A percentile compares a stretch with the other conserved stretches of the same genome.
Conservation (phyloP, 37 sponge, comb jelly and placozoan species). For the Ianthella basta region DNA sequence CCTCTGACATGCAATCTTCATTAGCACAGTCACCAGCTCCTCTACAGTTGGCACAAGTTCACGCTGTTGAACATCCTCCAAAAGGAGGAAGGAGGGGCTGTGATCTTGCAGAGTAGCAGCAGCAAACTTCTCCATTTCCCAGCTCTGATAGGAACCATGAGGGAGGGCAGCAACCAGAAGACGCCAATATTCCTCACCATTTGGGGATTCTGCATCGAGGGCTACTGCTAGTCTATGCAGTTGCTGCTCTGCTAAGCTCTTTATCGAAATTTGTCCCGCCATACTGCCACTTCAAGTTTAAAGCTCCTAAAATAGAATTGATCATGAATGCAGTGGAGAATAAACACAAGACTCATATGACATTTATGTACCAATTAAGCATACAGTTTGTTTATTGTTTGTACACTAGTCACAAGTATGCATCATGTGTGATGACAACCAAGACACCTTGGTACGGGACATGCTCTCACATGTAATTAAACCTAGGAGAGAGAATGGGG, state of each 20-base stretch:
- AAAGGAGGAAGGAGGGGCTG: not conserved
- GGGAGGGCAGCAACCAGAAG: not conserved
- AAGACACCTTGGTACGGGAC: too few relatives aligned
- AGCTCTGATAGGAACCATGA: not conserved
- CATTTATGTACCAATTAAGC: too few relatives aligned
- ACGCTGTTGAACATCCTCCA: not conserved
- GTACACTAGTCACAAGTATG: too few relatives aligned
- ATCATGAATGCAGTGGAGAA: too few relatives aligned
- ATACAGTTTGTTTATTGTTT: too few relatives aligned
- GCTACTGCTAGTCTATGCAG: not conserved
- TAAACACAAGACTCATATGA: too few relatives aligned
- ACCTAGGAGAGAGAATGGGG: too few relatives aligned
- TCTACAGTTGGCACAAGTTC: not conserved
- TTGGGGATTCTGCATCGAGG: not conserved
- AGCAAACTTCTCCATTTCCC: conserved; percentile 12
- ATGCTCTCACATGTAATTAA: too few relatives aligned
- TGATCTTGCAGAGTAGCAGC: not conserved
- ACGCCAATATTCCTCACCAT: not conserved
- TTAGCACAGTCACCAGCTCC: not conserved
- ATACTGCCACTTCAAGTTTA: too few relatives aligned
- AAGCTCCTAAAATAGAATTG: too few relatives aligned
- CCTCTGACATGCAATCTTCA: not conserved
- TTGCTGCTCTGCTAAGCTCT: not conserved
- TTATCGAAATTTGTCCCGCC: too few relatives aligned
- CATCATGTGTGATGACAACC: too few relatives aligned